These are phyloP conservation scores for Byasa hedistus DNA, from an alignment of 2,888 invertebrate species.

Conservation along the genomic window DNA sequence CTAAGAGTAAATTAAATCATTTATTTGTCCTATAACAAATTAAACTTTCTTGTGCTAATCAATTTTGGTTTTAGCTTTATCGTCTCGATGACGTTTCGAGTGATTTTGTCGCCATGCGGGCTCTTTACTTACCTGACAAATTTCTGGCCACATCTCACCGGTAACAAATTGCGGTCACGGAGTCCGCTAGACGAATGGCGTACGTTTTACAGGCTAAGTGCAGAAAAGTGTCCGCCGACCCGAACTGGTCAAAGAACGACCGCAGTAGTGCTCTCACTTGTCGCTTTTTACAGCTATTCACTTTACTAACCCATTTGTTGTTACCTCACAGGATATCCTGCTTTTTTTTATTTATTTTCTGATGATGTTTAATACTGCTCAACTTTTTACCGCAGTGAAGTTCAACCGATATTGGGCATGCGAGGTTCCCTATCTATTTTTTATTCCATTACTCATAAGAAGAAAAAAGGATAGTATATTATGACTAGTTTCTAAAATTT, in stretches of 20 bases:
- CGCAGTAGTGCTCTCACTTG: conserved; percentile 54
- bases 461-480: too few relatives aligned
- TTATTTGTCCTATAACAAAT: too few relatives aligned
- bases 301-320: conserved; percentile 7
- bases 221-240: conserved; percentile 57
- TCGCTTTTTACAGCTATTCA: conserved; percentile 30
- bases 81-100: too few relatives aligned
- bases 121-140: conserved; percentile 58
- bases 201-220: conserved; percentile 57
- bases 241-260: conserved; percentile 45
- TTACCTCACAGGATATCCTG: background rate
- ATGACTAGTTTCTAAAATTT: too few relatives aligned
- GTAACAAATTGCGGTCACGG: conserved; percentile 62
- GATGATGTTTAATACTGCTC: background rate
- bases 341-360: background rate
- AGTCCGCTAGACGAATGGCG: conserved; percentile 41
- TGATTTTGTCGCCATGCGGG: conserved; percentile 1
- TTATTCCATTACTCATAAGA: too few relatives aligned
- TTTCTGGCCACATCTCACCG: conserved; percentile 56
- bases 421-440: too few relatives aligned
- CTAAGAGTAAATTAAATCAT: too few relatives aligned
- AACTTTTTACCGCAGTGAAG: too few relatives aligned
- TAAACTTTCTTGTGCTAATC: too few relatives aligned
- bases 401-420: too few relatives aligned
- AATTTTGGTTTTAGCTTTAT: too few relatives aligned